Percentiles rank a stretch among this genome's conserved stretches.
Conservation (phyloP, 2,797 vertebrate species). For the Vespertilio murinus region DNA sequence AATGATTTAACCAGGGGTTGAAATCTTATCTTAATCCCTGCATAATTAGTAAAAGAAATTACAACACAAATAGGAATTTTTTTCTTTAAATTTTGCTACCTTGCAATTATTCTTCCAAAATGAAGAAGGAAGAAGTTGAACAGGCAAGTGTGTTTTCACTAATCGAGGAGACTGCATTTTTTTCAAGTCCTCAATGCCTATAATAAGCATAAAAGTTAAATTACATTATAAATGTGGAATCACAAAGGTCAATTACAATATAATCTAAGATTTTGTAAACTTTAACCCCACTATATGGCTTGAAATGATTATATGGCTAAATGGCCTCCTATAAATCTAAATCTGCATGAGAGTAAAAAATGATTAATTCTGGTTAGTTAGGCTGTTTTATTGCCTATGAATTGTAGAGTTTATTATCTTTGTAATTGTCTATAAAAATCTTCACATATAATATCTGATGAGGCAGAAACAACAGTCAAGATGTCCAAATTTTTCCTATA, state of each 20-base stretch:
- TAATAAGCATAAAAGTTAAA: slow-evolving; percentile 35
- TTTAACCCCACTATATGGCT: background rate
- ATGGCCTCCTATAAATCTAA: background rate
- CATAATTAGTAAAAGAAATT: background rate
- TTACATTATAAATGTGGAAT: background rate
- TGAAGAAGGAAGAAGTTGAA: slow-evolving; percentile 88
- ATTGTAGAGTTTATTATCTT: background rate
- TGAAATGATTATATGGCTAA: background rate
- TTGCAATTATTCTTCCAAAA: slow-evolving; percentile 93
- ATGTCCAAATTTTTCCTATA: background rate
- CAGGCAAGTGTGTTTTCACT: slow-evolving; percentile 91
- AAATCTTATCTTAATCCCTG: background rate
- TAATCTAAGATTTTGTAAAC: background rate
- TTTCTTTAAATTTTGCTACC: slow-evolving; percentile 76
- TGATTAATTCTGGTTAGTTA: background rate
- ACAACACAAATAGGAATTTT: background rate
- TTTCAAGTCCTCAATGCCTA: slow-evolving; percentile 77
- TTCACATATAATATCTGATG: background rate
- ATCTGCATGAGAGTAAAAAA: background rate
- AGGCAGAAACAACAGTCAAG: background rate
- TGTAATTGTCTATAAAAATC: background rate
- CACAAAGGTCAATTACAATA: background rate
- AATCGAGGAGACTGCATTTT: slow-evolving; percentile 84
- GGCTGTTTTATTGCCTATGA: background rate
- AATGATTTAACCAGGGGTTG: background rate